Evolutionary conservation across 1,140 invertebrate species (phyloP).

Genomic region (Nylanderia fulva): DNA sequence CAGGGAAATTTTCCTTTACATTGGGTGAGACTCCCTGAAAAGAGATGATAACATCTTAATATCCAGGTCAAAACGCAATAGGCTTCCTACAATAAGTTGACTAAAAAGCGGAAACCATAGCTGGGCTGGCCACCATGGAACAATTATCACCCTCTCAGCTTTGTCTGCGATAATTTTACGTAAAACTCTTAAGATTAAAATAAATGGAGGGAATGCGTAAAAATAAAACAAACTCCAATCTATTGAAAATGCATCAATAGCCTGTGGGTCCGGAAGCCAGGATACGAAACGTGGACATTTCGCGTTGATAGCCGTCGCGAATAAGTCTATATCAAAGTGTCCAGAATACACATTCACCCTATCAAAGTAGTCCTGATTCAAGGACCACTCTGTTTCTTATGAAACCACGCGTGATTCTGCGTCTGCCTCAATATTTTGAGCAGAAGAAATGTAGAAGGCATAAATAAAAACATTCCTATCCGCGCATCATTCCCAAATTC

Average conservation of each 20-base stretch:
- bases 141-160: no score
- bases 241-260: no score
- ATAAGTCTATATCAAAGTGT: neutral
- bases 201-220: no score
- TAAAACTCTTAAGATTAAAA: no score
- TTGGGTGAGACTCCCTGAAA: neutral
- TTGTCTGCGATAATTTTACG: no score
- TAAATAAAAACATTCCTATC: neutral
- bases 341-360: neutral
- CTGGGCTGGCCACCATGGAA: no score
- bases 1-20: neutral
- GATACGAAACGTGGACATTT: no score
- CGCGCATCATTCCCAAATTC: neutral
- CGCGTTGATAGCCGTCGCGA: neutral
- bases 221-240: no score
- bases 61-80: neutral
- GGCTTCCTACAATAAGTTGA: neutral
- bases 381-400: neutral
- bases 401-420: neutral
- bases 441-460: neutral
- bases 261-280: no score
- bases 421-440: neutral
- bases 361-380: neutral
- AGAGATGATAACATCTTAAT: neutral
- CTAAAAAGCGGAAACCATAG: constrained; percentile 30